These are phyloP conservation scores for Sinonovacula constricta DNA, from an alignment of 1,140 invertebrate species.

Conservation along the genomic window DNA sequence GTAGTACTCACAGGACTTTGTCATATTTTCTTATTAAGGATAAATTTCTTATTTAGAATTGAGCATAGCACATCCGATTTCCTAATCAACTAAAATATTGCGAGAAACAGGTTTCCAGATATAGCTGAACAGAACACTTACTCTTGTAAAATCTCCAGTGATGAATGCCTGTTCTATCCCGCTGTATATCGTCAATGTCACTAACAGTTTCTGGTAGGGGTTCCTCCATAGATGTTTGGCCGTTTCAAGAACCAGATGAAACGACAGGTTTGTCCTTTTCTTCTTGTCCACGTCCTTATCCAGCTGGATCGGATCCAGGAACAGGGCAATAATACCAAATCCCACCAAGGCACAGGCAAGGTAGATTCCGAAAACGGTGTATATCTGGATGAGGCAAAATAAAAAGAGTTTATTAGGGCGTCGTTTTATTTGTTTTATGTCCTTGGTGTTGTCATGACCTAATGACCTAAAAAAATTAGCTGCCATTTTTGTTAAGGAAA, in stretches of 20 bases:
- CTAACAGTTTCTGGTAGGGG: conserved; percentile 92
- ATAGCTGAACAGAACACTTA: conserved; percentile 87
- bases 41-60: too few species aligned
- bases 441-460: too few species aligned
- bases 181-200: conserved; percentile 97
- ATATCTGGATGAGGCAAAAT: too few species aligned
- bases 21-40: too few species aligned
- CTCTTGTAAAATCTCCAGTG: conserved; percentile 95
- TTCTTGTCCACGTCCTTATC: conserved; percentile 58
- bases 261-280: conserved; percentile 55
- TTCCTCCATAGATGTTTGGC: conserved; percentile 88
- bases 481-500: too few species aligned
- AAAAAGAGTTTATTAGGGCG: too few species aligned
- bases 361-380: conserved; percentile 92
- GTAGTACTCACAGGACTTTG: too few species aligned
- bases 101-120: too few species aligned
- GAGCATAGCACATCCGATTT: too few species aligned
- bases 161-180: conserved; percentile 98
- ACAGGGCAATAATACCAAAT: conserved; percentile 89
- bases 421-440: too few species aligned
- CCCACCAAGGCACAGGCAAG: conserved; percentile 91
- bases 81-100: too few species aligned
- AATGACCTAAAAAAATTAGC: too few species aligned
- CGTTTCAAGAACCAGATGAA: conserved; percentile 92
- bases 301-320: conserved; percentile 85